Evolutionary conservation across 2,888 invertebrate species (phyloP), one percentile per base, ranked within the genome.

Genomic region (Hyalella azteca): DNA sequence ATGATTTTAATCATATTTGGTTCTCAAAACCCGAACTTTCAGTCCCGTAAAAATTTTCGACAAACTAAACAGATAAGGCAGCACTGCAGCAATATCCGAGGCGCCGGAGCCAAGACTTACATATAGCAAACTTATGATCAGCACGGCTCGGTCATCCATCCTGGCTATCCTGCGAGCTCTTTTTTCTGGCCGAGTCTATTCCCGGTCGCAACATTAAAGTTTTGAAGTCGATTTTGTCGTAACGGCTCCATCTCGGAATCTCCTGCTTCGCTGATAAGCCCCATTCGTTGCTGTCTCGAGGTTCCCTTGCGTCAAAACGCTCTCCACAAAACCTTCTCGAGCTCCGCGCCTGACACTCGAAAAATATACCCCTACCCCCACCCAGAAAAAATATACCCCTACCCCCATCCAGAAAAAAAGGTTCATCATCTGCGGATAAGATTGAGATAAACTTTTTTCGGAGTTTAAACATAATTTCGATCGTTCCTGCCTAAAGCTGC

Each of bases 191-290:
- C 36, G 66, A 29, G 66, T 66, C 66, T 66, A 66, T 66, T 66
- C 66, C 66, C 66, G 39, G 66, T 66, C 66, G 36, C 66, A 66
- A 66, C 66, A 66, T 66, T 66, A 66, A 66, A 66, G 66, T 66
- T 66, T 66, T 66, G 66, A 66, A 66, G 66, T 66, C 66, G 66
- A 66, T 66, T 66, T 66, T 66, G 66, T 32, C 36, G 66, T 66
- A 66, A 66, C 66, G 66, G 66, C 66, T 32, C 66, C 66, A 66
- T 66, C 66, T 66, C 66, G 66, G 66, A 66, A 66, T 66, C 66
- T 66, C 66, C 66, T 66, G 66, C 66, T 66, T 66, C 66, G 66
- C 66, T 66, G 66, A 66, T 66, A 66, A 66, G 66, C 66, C 36
- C 32, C 66, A 66, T 66, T 66, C 36, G 66, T 66, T 66, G 32